Percentiles rank a stretch among this genome's conserved stretches.
phyloP scores from a whole-genome alignment of 2,888 invertebrate genomes.

The Maniola hyperantus region DNA sequence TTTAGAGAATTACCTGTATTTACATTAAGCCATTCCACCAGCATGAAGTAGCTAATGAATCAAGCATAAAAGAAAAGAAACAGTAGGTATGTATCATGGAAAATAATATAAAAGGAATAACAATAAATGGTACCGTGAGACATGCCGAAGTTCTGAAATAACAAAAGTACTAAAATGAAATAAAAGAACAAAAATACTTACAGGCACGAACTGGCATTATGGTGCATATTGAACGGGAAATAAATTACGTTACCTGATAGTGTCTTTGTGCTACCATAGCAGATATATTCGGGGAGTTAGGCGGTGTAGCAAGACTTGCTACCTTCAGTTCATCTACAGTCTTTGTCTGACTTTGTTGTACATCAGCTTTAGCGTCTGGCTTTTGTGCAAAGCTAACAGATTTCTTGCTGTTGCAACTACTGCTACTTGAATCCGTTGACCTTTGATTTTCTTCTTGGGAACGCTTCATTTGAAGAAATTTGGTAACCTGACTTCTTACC shows the following conservation, averaged over 20 bases:
- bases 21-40: constrained; percentile 24
- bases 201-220: constrained; percentile 73
- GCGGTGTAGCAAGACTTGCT: constrained; percentile 83
- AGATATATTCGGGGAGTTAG: constrained; percentile 89
- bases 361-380: constrained; percentile 61
- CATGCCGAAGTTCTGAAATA: constrained; percentile 18
- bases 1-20: constrained; percentile 1
- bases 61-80: constrained; percentile 34
- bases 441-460: constrained; percentile 85
- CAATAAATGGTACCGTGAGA: constrained; percentile 12
- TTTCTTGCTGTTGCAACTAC: constrained; percentile 85
- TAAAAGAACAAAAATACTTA: constrained; percentile 70
- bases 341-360: constrained; percentile 70
- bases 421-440: constrained; percentile 82
- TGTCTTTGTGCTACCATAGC: constrained; percentile 82
- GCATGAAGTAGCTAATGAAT: constrained; percentile 34
- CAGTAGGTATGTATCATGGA: neutral
- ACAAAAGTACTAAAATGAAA: constrained; percentile 38
- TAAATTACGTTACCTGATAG: constrained; percentile 79
- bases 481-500: constrained; percentile 87
- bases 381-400: constrained; percentile 90
- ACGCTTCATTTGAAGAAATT: constrained; percentile 87
- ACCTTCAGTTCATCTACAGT: constrained; percentile 79
- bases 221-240: constrained; percentile 54
- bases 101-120: constrained; percentile 7